phyloP scores from a whole-genome alignment of 2,888 invertebrate genomes.

The Drosophila gaucha region DNA sequence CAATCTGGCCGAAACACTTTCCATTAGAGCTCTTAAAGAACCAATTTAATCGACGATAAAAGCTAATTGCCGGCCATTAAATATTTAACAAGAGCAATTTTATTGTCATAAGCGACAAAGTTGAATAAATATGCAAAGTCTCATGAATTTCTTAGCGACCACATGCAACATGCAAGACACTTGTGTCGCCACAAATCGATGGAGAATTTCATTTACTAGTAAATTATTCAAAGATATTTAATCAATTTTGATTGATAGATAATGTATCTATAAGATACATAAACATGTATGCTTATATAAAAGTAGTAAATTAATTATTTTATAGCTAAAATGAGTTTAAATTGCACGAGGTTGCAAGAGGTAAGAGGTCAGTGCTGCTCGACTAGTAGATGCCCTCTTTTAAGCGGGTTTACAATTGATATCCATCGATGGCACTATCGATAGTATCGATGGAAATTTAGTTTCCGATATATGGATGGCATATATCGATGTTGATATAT shows the following conservation, averaged over 20 bases:
- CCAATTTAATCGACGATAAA: slow-evolving; percentile 24
- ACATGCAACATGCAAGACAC: slow-evolving; percentile 5
- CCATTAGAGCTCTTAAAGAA: slow-evolving; percentile 9
- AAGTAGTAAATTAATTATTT: neutral
- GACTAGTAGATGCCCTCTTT: too few species aligned
- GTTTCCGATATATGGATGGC: too few species aligned
- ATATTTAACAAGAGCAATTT: slow-evolving; percentile 29
- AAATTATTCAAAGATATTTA: neutral
- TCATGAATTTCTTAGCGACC: slow-evolving; percentile 9
- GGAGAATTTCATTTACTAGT: neutral
- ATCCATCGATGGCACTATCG: too few species aligned
- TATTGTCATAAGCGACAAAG: slow-evolving; percentile 19
- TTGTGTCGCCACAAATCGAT: slow-evolving; percentile 2
- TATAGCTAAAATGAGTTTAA: too few species aligned
- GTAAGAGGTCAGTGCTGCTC: too few species aligned
- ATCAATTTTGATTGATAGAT: neutral
- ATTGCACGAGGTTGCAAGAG: too few species aligned
- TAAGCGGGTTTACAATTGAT: too few species aligned
- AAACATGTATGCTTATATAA: neutral
- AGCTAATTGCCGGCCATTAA: slow-evolving; percentile 36
- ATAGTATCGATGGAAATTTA: too few species aligned
- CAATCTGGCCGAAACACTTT: slow-evolving; percentile 34
- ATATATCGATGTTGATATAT: too few species aligned
- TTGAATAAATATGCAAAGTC: slow-evolving; percentile 18
- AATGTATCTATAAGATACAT: slow-evolving; percentile 5